phyloP scores from a whole-genome alignment of 2,888 invertebrate species.

The Lagria hirta region DNA sequence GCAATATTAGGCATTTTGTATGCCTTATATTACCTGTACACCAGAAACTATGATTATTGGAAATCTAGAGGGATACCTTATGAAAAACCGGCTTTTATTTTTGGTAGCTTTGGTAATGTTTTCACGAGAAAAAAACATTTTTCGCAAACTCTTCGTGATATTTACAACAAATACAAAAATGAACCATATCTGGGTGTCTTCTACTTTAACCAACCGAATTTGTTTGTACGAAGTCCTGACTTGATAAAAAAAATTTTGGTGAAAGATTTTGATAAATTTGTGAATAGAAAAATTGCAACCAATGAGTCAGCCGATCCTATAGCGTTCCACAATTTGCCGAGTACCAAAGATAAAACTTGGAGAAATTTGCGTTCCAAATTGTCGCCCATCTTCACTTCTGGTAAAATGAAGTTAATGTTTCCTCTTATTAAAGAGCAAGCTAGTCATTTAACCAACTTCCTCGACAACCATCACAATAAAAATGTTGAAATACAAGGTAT shows the following conservation, averaged over 20 bases:
- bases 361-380: slow-evolving; percentile 55
- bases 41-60: too few species aligned
- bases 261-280: slow-evolving; percentile 54
- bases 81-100: slow-evolving; percentile 51
- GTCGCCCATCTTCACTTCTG: slow-evolving; percentile 57
- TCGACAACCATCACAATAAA: slow-evolving; percentile 17
- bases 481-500: slow-evolving; percentile 13
- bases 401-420: slow-evolving; percentile 58
- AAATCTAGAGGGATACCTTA: slow-evolving; percentile 49
- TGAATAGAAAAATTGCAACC: slow-evolving; percentile 52
- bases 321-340: slow-evolving; percentile 50
- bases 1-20: too few species aligned
- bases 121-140: slow-evolving; percentile 42
- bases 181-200: slow-evolving; percentile 52
- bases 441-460: slow-evolving; percentile 36
- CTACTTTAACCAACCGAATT: slow-evolving; percentile 53
- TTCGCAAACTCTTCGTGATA: slow-evolving; percentile 19
- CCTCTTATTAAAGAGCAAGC: slow-evolving; percentile 52
- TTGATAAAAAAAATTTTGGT: slow-evolving; percentile 53
- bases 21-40: slow-evolving; percentile 20
- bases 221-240: slow-evolving; percentile 53
- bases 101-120: slow-evolving; percentile 31
- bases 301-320: slow-evolving; percentile 52
- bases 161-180: slow-evolving; percentile 34
- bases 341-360: slow-evolving; percentile 56